A percentile compares a stretch with the other conserved stretches of the same genome.
Conservation (phyloP, 2,797 vertebrate genomes). For the Chaenodraco wilsoni region DNA sequence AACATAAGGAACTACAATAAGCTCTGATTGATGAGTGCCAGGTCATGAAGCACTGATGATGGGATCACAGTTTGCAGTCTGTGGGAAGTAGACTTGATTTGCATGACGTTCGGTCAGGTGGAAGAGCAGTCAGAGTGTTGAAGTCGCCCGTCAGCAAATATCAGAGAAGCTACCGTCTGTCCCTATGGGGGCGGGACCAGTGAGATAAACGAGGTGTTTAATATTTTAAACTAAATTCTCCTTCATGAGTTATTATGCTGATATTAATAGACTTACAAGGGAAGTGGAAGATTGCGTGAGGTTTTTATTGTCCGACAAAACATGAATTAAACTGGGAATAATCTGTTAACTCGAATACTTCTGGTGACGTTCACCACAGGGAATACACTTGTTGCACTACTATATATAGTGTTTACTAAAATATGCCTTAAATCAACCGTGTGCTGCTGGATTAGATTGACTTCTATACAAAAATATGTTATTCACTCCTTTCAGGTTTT, state of each 20-base stretch:
- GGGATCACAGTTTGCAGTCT: slow-evolving; percentile 77
- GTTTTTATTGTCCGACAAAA: neutral
- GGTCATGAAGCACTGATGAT: slow-evolving; percentile 41
- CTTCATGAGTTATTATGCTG: slow-evolving; percentile 10
- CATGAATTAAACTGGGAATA: neutral
- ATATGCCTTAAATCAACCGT: neutral
- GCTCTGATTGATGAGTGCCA: slow-evolving; percentile 13
- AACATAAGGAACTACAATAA: neutral
- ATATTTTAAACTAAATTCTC: slow-evolving; percentile 14
- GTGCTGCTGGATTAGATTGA: slow-evolving; percentile 4
- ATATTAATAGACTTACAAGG: slow-evolving; percentile 2
- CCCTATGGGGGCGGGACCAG: slow-evolving; percentile 12
- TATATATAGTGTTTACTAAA: neutral
- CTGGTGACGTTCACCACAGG: neutral
- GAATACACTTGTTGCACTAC: slow-evolving; percentile 14
- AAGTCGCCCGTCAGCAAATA: slow-evolving; percentile 45
- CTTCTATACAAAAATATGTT: neutral
- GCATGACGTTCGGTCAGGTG: slow-evolving; percentile 66
- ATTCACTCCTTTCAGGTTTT: neutral
- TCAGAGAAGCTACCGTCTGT: slow-evolving; percentile 7
- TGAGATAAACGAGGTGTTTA: slow-evolving; percentile 23
- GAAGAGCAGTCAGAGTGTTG: slow-evolving; percentile 67
- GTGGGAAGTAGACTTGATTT: slow-evolving; percentile 71
- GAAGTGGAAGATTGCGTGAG: neutral
- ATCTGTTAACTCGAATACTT: neutral